phyloP scores from a whole-genome alignment of 2,888 invertebrate species.

The Amiota communis region DNA sequence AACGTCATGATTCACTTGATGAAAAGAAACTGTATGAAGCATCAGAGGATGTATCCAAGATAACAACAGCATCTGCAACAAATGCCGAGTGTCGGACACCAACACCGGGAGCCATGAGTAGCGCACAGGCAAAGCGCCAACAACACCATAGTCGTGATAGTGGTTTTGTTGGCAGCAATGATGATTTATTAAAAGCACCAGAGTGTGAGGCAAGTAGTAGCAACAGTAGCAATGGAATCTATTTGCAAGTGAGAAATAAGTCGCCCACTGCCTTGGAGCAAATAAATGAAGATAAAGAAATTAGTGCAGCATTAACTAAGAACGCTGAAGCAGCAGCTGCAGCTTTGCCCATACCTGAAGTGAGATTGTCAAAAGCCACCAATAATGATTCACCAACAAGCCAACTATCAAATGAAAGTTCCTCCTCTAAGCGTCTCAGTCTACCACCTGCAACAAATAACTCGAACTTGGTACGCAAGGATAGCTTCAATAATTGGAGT shows the following conservation, averaged over 20 bases:
- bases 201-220: slow-evolving; percentile 57
- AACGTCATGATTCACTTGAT: slow-evolving; percentile 74
- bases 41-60: slow-evolving; percentile 41
- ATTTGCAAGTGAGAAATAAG: slow-evolving; percentile 44
- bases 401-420: slow-evolving; percentile 34
- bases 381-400: slow-evolving; percentile 46
- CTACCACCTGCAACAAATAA: slow-evolving; percentile 70
- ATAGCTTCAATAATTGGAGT: slow-evolving; percentile 95
- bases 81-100: slow-evolving; percentile 57
- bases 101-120: slow-evolving; percentile 72
- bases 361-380: slow-evolving; percentile 41
- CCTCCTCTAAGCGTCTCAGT: slow-evolving; percentile 14
- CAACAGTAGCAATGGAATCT: slow-evolving; percentile 17
- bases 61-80: slow-evolving; percentile 11
- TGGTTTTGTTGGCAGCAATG: slow-evolving; percentile 91
- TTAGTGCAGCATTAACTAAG: slow-evolving; percentile 44
- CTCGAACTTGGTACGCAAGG: slow-evolving; percentile 81
- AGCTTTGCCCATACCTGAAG: slow-evolving; percentile 45
- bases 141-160: slow-evolving; percentile 84
- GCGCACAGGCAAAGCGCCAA: slow-evolving; percentile 79
- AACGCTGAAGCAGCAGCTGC: no score
- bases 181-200: slow-evolving; percentile 82
- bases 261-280: slow-evolving; percentile 63
- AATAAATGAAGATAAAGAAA: slow-evolving; percentile 68
- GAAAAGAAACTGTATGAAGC: slow-evolving; percentile 74